Base-by-base conservation (phyloP, 2,888 invertebrate genomes). In the Galeruca laticollis region DNA sequence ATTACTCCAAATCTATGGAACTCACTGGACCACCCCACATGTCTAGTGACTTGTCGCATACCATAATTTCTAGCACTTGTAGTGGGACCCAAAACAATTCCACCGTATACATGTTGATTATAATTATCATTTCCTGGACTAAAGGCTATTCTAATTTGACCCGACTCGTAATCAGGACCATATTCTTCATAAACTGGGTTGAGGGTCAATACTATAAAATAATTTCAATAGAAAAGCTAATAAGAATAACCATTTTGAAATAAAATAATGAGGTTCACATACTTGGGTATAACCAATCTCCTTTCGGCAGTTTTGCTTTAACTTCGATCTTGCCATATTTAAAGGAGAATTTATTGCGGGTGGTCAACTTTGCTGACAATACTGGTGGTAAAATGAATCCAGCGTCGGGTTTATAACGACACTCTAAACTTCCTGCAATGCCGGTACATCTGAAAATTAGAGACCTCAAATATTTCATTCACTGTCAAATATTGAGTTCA, bases 261-360 rank as follows among this genome's bases (percentile, higher is more conserved):
- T 26, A 5, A 26, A 26, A 5, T 26, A 26, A 26, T 26, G 26
- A 26, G 26, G 26, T 3, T 26, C 3, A 40, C 64, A 86, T 86
- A 94, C 94, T 87, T 62, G 94, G 94, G 78, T 92, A 88, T 18
- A 94, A 85, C 94, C 94, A 94, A 81, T 94, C 92, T 0, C 94
- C 94, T 73, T 87, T 87, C 0, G 94, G 93, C 18, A 94, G 79
- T 82, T 91, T 92, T 0, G 94, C 94, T 35, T 88, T 87, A 1
- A 94, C 86, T 78, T 91, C 89, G 13, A 94, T 86, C 47, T 86
- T 88, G 8, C 94, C 94, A 79, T 92, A 93, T 10, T 88, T 87
- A 77, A 94, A 94, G 2, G 88, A 88, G 77, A 94, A 92, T 0
- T 84, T 84, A 47, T 88, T 86, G 75, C 88, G 90, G 1, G 91